Conservation (phyloP, 2,888 invertebrate genomes). For the Polyploca ridens region DNA sequence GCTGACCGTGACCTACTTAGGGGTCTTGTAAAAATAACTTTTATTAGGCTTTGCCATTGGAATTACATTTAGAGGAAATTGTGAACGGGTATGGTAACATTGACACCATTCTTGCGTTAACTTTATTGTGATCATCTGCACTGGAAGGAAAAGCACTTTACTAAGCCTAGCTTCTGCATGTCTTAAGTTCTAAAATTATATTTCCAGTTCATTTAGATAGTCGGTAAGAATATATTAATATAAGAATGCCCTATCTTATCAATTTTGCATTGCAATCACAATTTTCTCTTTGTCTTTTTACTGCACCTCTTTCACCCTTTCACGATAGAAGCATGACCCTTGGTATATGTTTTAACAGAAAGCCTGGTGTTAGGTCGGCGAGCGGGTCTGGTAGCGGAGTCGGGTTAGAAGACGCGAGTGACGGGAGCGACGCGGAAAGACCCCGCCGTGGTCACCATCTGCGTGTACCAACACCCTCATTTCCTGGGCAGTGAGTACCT, state of each 20-base stretch:
- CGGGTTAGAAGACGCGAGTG: constrained; percentile 73
- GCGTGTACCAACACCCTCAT: constrained; percentile 73
- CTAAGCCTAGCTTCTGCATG: neutral
- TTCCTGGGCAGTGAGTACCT: constrained; percentile 68
- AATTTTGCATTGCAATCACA: no score
- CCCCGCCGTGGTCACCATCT: constrained; percentile 67
- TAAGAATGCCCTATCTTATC: no score
- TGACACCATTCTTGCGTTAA: no score
- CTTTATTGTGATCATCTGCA: no score
- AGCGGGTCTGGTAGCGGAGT: constrained; percentile 67
- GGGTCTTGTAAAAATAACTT: no score
- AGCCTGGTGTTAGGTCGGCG: constrained; percentile 45
- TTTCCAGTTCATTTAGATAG: no score
- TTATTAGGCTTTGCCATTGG: no score
- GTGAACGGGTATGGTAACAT: no score
- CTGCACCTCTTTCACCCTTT: neutral
- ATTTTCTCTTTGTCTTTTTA: neutral
- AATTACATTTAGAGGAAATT: no score
- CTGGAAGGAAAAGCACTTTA: no score
- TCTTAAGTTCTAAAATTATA: constrained; percentile 3
- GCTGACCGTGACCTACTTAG: neutral
- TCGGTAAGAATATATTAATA: no score
- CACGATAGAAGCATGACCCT: constrained; percentile 16
- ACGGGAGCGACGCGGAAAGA: constrained; percentile 79
- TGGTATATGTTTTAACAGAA: constrained; percentile 9